These are phyloP conservation scores for Lepidochrysops patricia DNA, from an alignment of 2,888 invertebrate genomes.

Conservation along the genomic window DNA sequence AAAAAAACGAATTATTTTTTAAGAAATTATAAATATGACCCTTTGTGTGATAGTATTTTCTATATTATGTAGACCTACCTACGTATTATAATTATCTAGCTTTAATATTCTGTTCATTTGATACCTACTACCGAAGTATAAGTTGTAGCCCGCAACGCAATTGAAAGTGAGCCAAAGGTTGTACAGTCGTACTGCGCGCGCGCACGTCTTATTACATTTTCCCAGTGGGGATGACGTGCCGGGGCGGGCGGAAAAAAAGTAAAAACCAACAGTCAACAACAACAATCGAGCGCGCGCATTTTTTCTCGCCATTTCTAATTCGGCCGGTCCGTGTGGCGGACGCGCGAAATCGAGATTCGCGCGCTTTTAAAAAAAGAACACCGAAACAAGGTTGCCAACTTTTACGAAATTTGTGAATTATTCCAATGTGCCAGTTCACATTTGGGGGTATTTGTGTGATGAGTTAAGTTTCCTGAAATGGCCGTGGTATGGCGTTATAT, in stretches of 20 bases:
- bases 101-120: no score
- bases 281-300: slow-evolving; percentile 47
- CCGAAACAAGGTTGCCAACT: slow-evolving; percentile 21
- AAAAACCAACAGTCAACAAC: slow-evolving; percentile 68
- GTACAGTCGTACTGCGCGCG: slow-evolving; percentile 27
- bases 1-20: no score
- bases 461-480: slow-evolving; percentile 26
- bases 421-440: slow-evolving; percentile 19
- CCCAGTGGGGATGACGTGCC: slow-evolving; percentile 57
- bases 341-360: slow-evolving; percentile 29
- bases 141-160: no score
- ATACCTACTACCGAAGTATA: background rate
- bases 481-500: slow-evolving; percentile 27
- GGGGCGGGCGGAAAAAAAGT: slow-evolving; percentile 65
- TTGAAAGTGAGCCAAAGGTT: slow-evolving; percentile 38
- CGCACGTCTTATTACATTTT: slow-evolving; percentile 36
- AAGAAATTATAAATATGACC: no score
- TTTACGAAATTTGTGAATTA: slow-evolving; percentile 19
- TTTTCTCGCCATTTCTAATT: slow-evolving; percentile 64
- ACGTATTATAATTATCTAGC: no score
- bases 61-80: no score
- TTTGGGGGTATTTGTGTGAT: slow-evolving; percentile 25
- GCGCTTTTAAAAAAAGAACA: slow-evolving; percentile 23
- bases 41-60: no score
- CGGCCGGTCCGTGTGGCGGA: slow-evolving; percentile 42